Evolutionary conservation across 2,888 invertebrate species (phyloP).

Genomic region (Amorpha juglandis): DNA sequence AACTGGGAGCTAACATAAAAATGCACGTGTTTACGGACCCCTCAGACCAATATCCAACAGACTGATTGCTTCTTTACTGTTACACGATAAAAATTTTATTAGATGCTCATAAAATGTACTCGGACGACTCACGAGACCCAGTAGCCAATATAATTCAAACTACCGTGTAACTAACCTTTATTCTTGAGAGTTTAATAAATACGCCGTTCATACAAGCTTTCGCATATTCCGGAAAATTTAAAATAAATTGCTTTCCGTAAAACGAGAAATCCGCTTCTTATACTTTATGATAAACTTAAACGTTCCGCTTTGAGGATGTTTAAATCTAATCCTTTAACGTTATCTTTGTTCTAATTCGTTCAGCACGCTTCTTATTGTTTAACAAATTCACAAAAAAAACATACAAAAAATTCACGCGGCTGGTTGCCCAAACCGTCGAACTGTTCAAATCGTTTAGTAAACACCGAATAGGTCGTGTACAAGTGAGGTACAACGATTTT

Average conservation of each 20-base stretch:
- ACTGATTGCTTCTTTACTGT: conserved; percentile 85
- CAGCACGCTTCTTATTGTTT: conserved; percentile 39
- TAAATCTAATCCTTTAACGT: conserved; percentile 29
- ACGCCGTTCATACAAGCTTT: conserved; percentile 37
- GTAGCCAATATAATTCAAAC: conserved; percentile 81
- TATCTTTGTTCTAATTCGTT: conserved; percentile 22
- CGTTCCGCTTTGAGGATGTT: conserved; percentile 25
- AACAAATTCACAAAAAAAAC: conserved; percentile 45
- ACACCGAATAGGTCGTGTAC: conserved; percentile 81
- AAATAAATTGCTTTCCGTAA: conserved; percentile 31
- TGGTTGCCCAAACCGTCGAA: conserved; percentile 72
- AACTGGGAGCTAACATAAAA: conserved; percentile 73
- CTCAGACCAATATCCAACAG: conserved; percentile 79
- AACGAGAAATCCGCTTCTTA: conserved; percentile 4
- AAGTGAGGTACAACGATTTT: conserved; percentile 82
- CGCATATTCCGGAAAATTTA: conserved; percentile 33
- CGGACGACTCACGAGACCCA: conserved; percentile 76
- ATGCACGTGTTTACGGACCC: conserved; percentile 82
- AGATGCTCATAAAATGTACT: conserved; percentile 80
- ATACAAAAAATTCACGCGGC: conserved; percentile 61
- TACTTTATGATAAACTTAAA: conserved; percentile 28
- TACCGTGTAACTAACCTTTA: conserved; percentile 77
- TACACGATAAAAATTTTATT: conserved; percentile 84
- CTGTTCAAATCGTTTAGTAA: conserved; percentile 84
- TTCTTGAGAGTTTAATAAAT: conserved; percentile 55